These are phyloP conservation scores for Lathronympha strigana DNA, from an alignment of 2,888 invertebrate species.

Conservation along the genomic window DNA sequence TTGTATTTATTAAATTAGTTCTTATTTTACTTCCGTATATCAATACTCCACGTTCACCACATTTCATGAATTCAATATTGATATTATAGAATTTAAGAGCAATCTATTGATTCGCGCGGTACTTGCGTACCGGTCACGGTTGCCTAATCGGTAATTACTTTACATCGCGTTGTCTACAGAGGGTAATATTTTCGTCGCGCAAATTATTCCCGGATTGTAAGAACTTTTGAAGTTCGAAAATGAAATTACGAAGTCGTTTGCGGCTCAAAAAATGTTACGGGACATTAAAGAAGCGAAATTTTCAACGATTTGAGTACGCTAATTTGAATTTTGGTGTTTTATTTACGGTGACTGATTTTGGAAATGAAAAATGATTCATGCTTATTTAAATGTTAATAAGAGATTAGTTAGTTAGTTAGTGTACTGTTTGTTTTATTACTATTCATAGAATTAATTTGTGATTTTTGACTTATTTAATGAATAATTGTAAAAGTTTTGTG, in stretches of 20 bases:
- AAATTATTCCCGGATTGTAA: constrained; percentile 23
- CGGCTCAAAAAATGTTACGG: constrained; percentile 22
- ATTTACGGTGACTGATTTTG: constrained; percentile 3
- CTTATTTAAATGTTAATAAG: not conserved
- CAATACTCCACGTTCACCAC: no score
- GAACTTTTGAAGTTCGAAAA: constrained; percentile 28
- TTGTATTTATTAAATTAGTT: no score
- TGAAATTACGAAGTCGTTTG: constrained; percentile 31
- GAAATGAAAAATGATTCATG: not conserved
- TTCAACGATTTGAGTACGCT: constrained; percentile 13
- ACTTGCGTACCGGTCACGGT: no score
- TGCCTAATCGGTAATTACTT: not conserved
- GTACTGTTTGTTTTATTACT: no score
- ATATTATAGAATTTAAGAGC: no score
- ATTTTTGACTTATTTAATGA: no score
- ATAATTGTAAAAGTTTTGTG: no score
- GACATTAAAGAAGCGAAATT: constrained; percentile 23
- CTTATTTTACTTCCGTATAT: no score
- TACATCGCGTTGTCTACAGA: not conserved
- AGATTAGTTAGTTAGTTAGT: no score
- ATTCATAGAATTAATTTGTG: no score
- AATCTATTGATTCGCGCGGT: no score
- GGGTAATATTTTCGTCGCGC: not conserved
- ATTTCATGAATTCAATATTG: no score
- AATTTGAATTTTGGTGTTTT: constrained; percentile 17